phyloP scores from a whole-genome alignment of 2,113 vertebrate genomes.

The Gavialis gangeticus region DNA sequence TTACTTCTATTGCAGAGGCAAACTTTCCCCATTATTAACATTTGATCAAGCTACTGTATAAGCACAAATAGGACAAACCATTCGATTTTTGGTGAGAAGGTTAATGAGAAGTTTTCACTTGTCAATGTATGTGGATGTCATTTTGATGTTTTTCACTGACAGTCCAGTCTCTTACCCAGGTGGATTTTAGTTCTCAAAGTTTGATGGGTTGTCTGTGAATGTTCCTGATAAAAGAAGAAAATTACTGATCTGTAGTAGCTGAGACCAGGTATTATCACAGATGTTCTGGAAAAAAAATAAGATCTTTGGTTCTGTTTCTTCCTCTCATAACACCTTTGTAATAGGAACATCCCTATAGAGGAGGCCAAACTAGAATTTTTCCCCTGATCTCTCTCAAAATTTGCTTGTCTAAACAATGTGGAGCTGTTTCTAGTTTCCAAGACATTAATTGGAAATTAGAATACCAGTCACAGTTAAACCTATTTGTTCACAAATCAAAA shows the following conservation, averaged over 20 bases:
- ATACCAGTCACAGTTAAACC: background rate
- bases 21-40: background rate
- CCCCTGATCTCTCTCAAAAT: background rate
- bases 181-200: background rate
- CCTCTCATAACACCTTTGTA: no score
- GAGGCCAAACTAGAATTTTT: background rate
- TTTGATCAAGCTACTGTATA: slow-evolving; percentile 5
- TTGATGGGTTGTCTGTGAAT: background rate
- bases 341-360: background rate
- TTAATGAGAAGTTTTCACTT: background rate
- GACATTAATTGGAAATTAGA: background rate
- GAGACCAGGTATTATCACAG: background rate
- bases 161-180: background rate
- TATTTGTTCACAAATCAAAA: background rate
- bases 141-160: background rate
- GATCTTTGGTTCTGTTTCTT: background rate
- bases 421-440: background rate
- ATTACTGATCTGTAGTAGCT: background rate
- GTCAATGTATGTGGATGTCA: background rate
- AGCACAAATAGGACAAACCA: background rate
- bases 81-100: background rate
- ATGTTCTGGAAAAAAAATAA: background rate
- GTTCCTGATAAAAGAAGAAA: background rate
- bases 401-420: fast-evolving
- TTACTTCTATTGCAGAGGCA: background rate